Base-by-base conservation (phyloP, 1,140 invertebrate genomes). In the Anagrus nilaparvatae region DNA sequence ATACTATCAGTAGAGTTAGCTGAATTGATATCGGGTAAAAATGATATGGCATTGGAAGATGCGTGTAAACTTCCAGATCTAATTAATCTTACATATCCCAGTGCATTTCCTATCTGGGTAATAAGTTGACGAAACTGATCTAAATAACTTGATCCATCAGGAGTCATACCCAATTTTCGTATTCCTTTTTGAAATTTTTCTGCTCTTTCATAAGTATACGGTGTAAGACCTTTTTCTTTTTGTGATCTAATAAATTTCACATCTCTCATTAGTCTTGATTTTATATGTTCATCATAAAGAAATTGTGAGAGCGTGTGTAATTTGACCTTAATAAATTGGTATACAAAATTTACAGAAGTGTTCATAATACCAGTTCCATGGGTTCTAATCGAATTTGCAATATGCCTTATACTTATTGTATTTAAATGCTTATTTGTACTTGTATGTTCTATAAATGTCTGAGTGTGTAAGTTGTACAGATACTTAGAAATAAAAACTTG, bases 281-380 rank as follows among this genome's bases (percentile, higher is more conserved):
- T 97, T 36, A 99, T 97, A 53, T 96, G 92, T 67, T 99, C 96
- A 66, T 99, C 94, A 62, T 86, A 98, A 51, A 99, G 77, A 64
- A 98, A 99, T 64, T 97, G 93, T 2, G 94, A 98, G 61, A 99
- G 96, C 4, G 84, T 83, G 50, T 85, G 84, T 52, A 99, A 87
- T 65, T 98, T 97, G 43, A 93, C 83, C 44, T 86, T 77, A 30
- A 99, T 70, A 68, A 96, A 97, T 65, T 96, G 92, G 68, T 97
- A 99, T 0, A 91, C 92, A 61, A 91, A 95, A 61, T 98, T 97
- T 0, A 97, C 86, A 1, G 92, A 95, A 1, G 93, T 97, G 55
- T 95, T 97, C 77, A 97, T 93, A 37, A 99, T 93, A 3, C 96
- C 96, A 17, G 84, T 90, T 20, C 96, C 96, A 64, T 99, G 95